Evolutionary conservation across 2,797 vertebrate genomes (phyloP).

Genomic region (Sylvia borin): DNA sequence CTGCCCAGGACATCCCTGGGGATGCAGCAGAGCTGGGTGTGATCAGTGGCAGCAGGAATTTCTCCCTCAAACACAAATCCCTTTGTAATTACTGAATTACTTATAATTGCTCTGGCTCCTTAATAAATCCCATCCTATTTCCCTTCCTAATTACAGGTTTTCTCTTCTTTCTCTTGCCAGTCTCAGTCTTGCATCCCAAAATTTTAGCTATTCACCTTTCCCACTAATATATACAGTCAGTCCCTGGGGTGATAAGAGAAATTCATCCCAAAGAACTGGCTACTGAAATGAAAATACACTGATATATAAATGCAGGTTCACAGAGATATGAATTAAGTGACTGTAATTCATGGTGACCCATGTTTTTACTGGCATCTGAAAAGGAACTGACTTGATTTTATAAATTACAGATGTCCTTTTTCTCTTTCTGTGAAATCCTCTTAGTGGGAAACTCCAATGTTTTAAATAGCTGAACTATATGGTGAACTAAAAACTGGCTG

Average conservation of each 20-base stretch:
- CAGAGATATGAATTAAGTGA: neutral
- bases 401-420: neutral
- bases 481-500: neutral
- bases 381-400: neutral
- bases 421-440: neutral
- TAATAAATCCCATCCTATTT: neutral
- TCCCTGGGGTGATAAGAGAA: neutral
- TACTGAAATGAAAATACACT: neutral
- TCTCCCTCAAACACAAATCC: neutral
- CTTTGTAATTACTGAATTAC: neutral
- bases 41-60: neutral
- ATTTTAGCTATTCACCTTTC: neutral
- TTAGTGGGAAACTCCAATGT: neutral
- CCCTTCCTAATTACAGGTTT: neutral
- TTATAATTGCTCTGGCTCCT: neutral
- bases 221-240: neutral
- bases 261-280: neutral
- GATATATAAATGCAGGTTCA: neutral
- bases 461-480: neutral
- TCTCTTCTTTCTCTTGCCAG: neutral
- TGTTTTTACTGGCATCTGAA: neutral
- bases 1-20: neutral
- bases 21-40: neutral
- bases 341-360: neutral
- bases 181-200: neutral